Evolutionary conservation across 2,113 vertebrate genomes (phyloP).

Genomic region (Labrus mixtus): DNA sequence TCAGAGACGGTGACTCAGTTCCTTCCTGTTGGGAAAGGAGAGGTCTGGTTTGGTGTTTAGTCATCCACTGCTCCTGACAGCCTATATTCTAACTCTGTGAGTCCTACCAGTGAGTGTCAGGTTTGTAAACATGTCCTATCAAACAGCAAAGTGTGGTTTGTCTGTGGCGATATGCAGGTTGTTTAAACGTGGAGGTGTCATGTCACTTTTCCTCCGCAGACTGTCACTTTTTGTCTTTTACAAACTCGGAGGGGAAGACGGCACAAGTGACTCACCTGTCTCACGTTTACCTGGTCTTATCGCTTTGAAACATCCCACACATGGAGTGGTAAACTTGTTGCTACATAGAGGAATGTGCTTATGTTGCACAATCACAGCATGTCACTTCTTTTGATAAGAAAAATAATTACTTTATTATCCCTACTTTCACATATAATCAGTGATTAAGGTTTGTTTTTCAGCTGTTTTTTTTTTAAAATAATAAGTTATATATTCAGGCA

Average conservation of each 20-base stretch:
- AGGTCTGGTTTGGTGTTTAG: slow-evolving; percentile 34
- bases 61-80: slow-evolving; percentile 45
- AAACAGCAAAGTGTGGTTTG: neutral
- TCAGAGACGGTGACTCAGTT: slow-evolving; percentile 71
- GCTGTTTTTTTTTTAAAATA: neutral
- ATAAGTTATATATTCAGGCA: neutral
- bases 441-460: neutral
- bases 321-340: neutral
- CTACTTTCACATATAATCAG: neutral
- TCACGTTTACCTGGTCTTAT: neutral
- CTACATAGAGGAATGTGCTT: neutral
- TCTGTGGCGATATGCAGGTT: neutral
- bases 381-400: neutral
- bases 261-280: slow-evolving; percentile 24
- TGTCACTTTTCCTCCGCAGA: neutral
- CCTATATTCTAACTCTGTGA: slow-evolving; percentile 11
- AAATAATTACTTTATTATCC: neutral
- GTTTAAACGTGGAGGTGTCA: slow-evolving; percentile 22
- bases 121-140: neutral
- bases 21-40: slow-evolving; percentile 56
- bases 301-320: slow-evolving; percentile 8
- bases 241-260: neutral
- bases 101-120: neutral
- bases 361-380: neutral
- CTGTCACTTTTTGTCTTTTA: slow-evolving; percentile 6